Percentiles rank a stretch among this genome's conserved stretches.
Evolutionary conservation across 2,888 invertebrate genomes (phyloP).

Genomic region (Villa cingulata): DNA sequence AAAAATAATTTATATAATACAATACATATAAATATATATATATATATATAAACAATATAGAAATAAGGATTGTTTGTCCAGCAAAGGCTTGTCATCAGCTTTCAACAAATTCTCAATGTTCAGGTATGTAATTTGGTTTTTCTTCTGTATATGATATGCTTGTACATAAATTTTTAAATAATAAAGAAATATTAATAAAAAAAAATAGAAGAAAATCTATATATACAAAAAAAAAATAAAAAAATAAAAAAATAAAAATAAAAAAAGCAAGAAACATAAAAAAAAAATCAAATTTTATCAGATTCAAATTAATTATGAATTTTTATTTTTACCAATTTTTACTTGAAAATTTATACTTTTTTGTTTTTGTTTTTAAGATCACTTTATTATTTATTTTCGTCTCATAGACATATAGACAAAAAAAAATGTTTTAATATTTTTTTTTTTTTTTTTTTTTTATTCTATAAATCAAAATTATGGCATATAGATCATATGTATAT

Average conservation of each 20-base stretch:
- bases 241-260: background rate
- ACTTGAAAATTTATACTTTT: no score
- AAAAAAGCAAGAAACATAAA: background rate
- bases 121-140: conserved; percentile 48
- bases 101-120: conserved; percentile 57
- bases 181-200: no score
- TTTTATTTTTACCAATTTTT: no score
- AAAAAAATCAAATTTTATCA: no score
- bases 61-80: conserved; percentile 64
- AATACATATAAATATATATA: background rate
- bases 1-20: background rate
- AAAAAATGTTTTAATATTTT: no score
- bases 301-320: no score
- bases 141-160: conserved; percentile 7
- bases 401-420: no score
- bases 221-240: background rate
- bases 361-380: no score
- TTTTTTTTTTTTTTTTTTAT: no score
- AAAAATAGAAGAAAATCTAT: background rate
- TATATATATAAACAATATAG: conserved; percentile 32
- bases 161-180: background rate
- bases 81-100: conserved; percentile 62
- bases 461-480: no score
- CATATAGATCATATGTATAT: no score
- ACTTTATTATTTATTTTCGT: no score